Conservation (phyloP, 2,888 invertebrate genomes). For the Tribolium freemani region DNA sequence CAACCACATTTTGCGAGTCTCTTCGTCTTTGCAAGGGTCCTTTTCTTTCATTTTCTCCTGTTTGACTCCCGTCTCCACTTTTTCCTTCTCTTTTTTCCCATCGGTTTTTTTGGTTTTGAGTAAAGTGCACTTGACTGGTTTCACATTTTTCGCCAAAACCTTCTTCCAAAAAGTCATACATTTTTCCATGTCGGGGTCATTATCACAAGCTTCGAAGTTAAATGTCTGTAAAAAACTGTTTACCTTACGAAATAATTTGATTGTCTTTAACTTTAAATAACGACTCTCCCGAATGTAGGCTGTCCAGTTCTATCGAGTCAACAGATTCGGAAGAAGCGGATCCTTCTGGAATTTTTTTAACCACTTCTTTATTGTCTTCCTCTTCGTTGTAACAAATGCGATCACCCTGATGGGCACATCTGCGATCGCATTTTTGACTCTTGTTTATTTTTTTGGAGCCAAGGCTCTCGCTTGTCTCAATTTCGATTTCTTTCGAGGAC, state of each 20-base stretch:
- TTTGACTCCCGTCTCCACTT: slow-evolving; percentile 2
- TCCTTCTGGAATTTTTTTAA: slow-evolving; percentile 39
- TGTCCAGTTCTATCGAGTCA: slow-evolving; percentile 37
- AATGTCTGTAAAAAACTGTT: slow-evolving; percentile 46
- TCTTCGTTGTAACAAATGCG: slow-evolving; percentile 52
- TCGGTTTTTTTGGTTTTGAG: slow-evolving; percentile 46
- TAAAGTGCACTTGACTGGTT: slow-evolving; percentile 56
- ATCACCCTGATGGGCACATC: slow-evolving; percentile 50
- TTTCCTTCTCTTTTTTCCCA: slow-evolving; percentile 7
- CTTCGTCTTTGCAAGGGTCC: slow-evolving; percentile 38
- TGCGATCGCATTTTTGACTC: slow-evolving; percentile 8
- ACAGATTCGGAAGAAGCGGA: neutral
- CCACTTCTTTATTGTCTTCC: slow-evolving; percentile 50
- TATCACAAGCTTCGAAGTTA: slow-evolving; percentile 52
- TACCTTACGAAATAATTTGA: neutral
- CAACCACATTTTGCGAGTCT: slow-evolving; percentile 44
- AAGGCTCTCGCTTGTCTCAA: neutral
- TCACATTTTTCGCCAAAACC: slow-evolving; percentile 56
- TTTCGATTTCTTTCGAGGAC: neutral
- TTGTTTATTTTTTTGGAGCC: neutral
- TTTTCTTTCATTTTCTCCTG: slow-evolving; percentile 6
- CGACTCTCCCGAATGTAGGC: slow-evolving; percentile 55
- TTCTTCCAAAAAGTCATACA: slow-evolving; percentile 58
- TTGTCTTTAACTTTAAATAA: slow-evolving; percentile 48
- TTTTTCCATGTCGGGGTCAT: slow-evolving; percentile 56